phyloP scores from a whole-genome alignment of 2,797 vertebrate species.

The Enteromius thamalakanensis region DNA sequence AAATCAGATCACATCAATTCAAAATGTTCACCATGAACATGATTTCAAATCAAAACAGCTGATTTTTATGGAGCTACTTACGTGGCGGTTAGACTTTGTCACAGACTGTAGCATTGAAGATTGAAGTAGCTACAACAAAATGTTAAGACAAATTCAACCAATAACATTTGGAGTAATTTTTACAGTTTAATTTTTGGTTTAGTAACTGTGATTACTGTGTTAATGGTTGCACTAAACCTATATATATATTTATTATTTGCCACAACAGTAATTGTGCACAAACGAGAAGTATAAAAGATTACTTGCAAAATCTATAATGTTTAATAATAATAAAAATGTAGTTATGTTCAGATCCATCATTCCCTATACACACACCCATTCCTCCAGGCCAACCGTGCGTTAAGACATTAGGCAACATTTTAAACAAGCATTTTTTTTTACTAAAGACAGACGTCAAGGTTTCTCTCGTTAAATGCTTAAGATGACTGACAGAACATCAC shows the following conservation, averaged over 20 bases:
- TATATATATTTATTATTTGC: neutral
- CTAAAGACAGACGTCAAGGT: neutral
- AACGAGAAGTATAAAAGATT: neutral
- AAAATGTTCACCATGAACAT: neutral
- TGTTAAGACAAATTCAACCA: neutral
- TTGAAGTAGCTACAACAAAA: neutral
- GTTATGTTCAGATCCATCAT: neutral
- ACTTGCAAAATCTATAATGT: neutral
- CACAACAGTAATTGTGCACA: neutral
- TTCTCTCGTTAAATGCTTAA: neutral
- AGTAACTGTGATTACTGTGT: too few relatives aligned
- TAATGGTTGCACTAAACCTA: neutral
- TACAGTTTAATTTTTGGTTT: neutral
- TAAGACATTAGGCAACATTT: neutral
- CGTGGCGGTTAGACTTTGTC: neutral
- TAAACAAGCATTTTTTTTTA: neutral
- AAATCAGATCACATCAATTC: neutral
- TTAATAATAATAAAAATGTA: neutral
- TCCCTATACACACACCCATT: constrained; percentile 2
- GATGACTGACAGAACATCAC: neutral
- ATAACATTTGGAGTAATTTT: neutral
- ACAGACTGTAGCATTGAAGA: neutral
- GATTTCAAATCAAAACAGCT: neutral
- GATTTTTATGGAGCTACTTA: neutral
- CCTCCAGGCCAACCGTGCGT: neutral